Conservation (phyloP, 2,113 vertebrate species). For the Phalacrocorax carbo region DNA sequence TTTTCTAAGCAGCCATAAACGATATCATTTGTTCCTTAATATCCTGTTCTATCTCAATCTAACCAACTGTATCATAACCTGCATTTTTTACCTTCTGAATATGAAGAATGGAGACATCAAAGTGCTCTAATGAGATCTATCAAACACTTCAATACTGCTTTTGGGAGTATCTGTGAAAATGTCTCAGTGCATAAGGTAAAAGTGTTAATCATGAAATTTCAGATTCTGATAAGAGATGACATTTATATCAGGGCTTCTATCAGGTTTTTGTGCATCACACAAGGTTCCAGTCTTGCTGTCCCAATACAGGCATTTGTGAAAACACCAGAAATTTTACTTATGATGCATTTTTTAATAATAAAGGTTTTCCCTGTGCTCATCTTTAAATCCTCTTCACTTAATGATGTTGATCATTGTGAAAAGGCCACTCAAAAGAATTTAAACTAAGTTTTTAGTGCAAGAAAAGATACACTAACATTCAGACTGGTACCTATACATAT, state of each 20-base stretch:
- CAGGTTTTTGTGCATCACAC: neutral
- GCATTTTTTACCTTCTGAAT: neutral
- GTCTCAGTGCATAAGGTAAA: neutral
- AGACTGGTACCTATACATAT: neutral
- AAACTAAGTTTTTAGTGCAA: neutral
- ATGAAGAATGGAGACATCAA: constrained; percentile 37
- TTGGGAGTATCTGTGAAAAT: constrained; percentile 13
- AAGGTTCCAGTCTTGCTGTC: neutral
- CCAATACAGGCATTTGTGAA: neutral
- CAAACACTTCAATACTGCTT: neutral
- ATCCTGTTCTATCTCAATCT: neutral
- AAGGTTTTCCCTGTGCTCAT: neutral
- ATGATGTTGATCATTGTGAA: neutral
- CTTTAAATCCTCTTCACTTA: neutral
- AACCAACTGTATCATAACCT: neutral
- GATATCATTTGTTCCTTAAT: neutral
- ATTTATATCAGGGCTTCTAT: neutral
- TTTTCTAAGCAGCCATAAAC: constrained; percentile 16
- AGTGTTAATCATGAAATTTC: constrained; percentile 4
- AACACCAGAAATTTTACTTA: neutral
- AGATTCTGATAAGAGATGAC: constrained; percentile 13
- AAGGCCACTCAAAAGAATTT: neutral
- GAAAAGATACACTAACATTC: neutral
- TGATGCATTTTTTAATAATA: neutral
- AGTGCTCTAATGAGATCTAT: constrained; percentile 38